phyloP scores from a whole-genome alignment of 2,113 vertebrate species.

The Formicarius rufipectus region DNA sequence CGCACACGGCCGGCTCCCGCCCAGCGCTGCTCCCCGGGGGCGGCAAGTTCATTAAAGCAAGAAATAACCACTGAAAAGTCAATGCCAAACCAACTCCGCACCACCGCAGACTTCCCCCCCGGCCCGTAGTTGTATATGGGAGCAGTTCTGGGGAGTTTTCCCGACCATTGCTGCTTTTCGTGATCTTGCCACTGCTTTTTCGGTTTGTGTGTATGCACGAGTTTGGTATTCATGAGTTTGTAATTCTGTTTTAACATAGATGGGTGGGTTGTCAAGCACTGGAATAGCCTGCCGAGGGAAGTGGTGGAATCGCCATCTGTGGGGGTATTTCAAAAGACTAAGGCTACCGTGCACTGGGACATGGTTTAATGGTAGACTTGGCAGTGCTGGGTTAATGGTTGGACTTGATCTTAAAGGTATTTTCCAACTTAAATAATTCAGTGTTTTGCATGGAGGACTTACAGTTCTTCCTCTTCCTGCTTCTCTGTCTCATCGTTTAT shows the following conservation, averaged over 20 bases:
- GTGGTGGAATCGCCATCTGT: too few species aligned
- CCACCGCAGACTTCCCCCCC: not conserved
- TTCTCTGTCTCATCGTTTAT: not conserved
- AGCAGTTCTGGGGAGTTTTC: not conserved
- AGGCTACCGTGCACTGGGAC: accelerated
- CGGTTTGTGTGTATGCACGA: accelerated
- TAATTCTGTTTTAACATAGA: accelerated
- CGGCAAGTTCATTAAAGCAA: not conserved
- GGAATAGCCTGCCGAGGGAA: not conserved
- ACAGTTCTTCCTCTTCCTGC: not conserved
- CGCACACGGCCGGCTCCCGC: not conserved
- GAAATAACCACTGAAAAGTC: not conserved
- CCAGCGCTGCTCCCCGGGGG: not conserved
- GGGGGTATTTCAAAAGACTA: not conserved
- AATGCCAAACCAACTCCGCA: not conserved
- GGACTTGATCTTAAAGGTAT: not conserved
- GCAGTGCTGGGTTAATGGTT: not conserved
- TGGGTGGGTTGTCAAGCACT: accelerated
- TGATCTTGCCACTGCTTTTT: not conserved
- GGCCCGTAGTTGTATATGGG: not conserved
- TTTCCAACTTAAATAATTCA: not conserved
- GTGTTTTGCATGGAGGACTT: not conserved
- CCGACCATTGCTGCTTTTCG: too few species aligned
- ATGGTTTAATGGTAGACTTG: not conserved
- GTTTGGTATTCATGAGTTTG: accelerated